Conservation (phyloP, 2,113 vertebrate genomes). For the Tragelaphus strepsiceros region DNA sequence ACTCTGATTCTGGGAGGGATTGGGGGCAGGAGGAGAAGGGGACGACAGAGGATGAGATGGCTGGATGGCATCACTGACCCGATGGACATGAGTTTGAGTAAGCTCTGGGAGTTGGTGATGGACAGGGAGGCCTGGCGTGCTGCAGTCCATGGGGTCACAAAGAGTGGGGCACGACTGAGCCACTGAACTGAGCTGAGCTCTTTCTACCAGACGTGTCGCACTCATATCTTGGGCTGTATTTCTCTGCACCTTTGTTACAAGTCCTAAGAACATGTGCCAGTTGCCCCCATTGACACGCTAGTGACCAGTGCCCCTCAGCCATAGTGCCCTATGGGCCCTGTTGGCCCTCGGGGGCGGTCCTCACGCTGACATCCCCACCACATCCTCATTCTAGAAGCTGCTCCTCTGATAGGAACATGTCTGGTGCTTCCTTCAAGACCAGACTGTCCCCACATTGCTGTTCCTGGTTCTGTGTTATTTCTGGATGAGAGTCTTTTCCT, state of each 20-base stretch:
- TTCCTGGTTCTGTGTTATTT: conserved; percentile 26
- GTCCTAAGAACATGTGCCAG: not conserved
- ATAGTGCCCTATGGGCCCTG: accelerated
- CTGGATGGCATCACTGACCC: not conserved
- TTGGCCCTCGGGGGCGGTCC: accelerated
- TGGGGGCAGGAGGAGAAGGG: not conserved
- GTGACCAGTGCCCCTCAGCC: accelerated
- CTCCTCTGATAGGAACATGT: not conserved
- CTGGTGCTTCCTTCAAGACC: not conserved
- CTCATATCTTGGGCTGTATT: not conserved
- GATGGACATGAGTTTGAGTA: not conserved
- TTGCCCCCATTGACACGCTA: accelerated
- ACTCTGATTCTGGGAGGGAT: not conserved
- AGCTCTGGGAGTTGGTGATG: not conserved
- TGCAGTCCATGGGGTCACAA: not conserved
- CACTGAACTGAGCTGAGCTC: not conserved
- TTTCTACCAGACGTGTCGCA: not conserved
- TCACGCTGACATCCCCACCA: not conserved
- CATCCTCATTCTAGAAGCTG: not conserved
- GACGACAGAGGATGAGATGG: not conserved
- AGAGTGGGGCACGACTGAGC: not conserved
- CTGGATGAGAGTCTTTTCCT: conserved; percentile 25
- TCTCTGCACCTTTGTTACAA: not conserved
- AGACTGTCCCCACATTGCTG: not conserved
- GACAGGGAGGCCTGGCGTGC: not conserved